Conservation (phyloP, 2,113 vertebrate genomes). For the Athene noctua region DNA sequence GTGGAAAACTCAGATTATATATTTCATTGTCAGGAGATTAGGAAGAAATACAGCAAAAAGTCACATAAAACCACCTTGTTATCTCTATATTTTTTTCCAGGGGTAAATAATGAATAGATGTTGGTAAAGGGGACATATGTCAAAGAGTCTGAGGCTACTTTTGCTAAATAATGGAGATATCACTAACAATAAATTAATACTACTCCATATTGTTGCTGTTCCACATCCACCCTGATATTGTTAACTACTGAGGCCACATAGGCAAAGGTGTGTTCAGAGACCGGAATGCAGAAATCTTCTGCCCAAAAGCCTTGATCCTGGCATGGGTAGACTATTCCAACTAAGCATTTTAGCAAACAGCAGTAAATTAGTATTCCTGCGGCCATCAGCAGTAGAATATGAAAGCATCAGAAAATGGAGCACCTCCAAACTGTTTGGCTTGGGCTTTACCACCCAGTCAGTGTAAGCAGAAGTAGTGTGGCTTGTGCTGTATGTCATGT, state of each 20-base stretch:
- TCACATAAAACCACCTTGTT: background rate
- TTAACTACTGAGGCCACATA: background rate
- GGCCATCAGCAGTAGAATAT: background rate
- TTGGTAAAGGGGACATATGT: background rate
- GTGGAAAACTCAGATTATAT: slow-evolving; percentile 25
- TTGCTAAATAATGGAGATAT: background rate
- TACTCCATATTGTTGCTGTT: background rate
- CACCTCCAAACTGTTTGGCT: background rate
- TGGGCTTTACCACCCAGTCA: background rate
- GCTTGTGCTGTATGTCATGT: background rate
- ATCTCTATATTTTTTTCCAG: background rate
- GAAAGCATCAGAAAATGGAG: background rate
- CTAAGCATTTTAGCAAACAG: background rate
- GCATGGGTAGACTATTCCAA: background rate
- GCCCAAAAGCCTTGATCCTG: background rate
- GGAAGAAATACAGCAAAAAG: slow-evolving; percentile 14
- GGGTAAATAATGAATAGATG: background rate
- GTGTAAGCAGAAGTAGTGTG: background rate
- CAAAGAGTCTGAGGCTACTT: background rate
- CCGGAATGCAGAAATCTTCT: background rate
- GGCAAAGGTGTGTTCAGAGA: background rate
- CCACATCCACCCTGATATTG: background rate
- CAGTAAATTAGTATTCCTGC: background rate
- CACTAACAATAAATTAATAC: background rate
- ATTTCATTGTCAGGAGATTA: slow-evolving; percentile 18